Conservation (phyloP, 2,113 vertebrate genomes). For the Otocyon megalotis region DNA sequence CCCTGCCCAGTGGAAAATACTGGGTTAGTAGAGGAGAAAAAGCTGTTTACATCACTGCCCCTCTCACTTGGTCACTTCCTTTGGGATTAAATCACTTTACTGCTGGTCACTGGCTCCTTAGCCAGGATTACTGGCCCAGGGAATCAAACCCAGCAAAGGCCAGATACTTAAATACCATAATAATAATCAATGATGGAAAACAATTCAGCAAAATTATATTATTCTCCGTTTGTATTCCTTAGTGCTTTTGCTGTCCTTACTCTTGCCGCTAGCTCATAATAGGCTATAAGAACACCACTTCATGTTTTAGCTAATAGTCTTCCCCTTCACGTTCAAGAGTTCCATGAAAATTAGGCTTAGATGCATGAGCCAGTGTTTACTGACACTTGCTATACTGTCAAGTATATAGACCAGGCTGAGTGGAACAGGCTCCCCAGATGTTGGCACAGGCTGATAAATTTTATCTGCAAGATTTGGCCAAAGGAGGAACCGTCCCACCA, state of each 20-base stretch:
- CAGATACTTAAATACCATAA: constrained; percentile 25
- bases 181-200: background rate
- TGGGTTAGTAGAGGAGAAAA: background rate
- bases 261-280: background rate
- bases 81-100: constrained; percentile 5
- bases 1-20: background rate
- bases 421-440: background rate
- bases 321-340: background rate
- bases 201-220: background rate
- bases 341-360: background rate
- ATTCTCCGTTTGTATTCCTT: background rate
- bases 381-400: background rate
- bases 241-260: background rate
- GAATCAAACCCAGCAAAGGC: background rate
- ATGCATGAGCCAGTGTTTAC: background rate
- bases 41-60: background rate
- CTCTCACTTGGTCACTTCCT: background rate
- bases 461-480: background rate
- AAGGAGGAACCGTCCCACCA: background rate
- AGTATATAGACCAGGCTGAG: background rate
- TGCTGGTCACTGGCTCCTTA: background rate
- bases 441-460: background rate
- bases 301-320: background rate
- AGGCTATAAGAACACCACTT: background rate
- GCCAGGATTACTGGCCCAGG: background rate